A percentile compares a stretch with the other conserved stretches of the same genome.
Evolutionary conservation across 2,888 invertebrate genomes (phyloP).

Genomic region (Clunio marinus): DNA sequence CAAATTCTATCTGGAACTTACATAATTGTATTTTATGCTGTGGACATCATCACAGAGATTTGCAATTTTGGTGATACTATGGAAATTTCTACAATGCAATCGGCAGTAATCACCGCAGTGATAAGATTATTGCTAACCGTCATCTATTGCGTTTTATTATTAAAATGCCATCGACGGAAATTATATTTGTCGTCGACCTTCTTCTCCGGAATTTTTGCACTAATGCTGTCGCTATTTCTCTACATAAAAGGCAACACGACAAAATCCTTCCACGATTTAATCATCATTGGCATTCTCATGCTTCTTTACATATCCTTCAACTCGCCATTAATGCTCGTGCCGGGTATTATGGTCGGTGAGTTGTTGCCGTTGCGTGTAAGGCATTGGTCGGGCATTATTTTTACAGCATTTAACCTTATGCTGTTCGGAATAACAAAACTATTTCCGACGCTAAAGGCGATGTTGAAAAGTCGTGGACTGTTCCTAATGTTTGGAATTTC

Average conservation of each 20-base stretch:
- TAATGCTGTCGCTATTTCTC: conserved; percentile 57
- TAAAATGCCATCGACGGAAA: conserved; percentile 61
- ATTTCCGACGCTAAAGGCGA: conserved; percentile 60
- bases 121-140: conserved; percentile 63
- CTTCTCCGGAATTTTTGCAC: conserved; percentile 62
- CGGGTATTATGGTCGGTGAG: conserved; percentile 72
- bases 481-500: conserved; percentile 67
- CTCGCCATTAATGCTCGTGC: conserved; percentile 70
- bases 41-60: conserved; percentile 62
- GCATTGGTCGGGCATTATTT: conserved; percentile 67
- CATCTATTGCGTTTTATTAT: conserved; percentile 61
- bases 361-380: conserved; percentile 68
- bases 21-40: conserved; percentile 73
- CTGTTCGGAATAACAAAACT: conserved; percentile 67
- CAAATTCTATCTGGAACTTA: conserved; percentile 73
- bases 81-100: conserved; percentile 53
- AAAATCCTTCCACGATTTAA: conserved; percentile 46
- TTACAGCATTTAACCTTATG: conserved; percentile 65
- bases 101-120: conserved; percentile 66
- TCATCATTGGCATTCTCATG: conserved; percentile 54
- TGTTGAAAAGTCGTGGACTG: conserved; percentile 62
- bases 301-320: conserved; percentile 69
- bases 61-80: conserved; percentile 53
- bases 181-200: conserved; percentile 64
- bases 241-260: conserved; percentile 48